Evolutionary conservation across 2,797 vertebrate genomes (phyloP), one percentile per base, ranked within the genome.

Genomic region (Microctenopoma lineatum): DNA sequence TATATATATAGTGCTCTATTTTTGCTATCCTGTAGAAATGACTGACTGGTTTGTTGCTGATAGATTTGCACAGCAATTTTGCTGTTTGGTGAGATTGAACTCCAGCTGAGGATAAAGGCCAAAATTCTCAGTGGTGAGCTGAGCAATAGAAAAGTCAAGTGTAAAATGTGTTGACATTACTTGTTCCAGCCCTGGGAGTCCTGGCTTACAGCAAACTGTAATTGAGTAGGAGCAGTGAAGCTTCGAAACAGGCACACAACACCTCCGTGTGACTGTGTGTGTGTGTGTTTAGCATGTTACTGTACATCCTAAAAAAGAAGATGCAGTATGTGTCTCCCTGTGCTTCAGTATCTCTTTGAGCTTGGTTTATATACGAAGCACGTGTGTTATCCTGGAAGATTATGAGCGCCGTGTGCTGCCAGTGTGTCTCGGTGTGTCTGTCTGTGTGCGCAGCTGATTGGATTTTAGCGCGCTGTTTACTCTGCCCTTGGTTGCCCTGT

Each of bases 151-250:
- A 85, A 79, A 87, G 84, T 85, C 58, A 50, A 84, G 77, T 79
- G 73, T 67, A 80, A 78, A 88, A 83, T 70, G 75, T 79, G 86
- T 88, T 85, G 84, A 83, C 77, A 70, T 88, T 88, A 84, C 64
- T 73, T 38, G 73, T 82, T 77, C 63, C 53, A 14, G 82, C 77
- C 71, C 54, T 25, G 79, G 77, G 85, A 88, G 72, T 58, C 59
- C 64, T 61, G 52, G 66, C 84, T 77, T 46, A 67, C 79, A 75
- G 80, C 85, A 66, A 73, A 65, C 79, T 85, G 83, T 85, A 83
- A 87, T 72, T 59, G 86, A 89, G 83, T 77, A 69, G 70, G 86
- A 85, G 66, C 77, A 61, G 75, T 4, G 59, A 26, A 54, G 81
- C 78, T 75, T 55, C 75, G 69, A 51, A 61, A 48, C 56, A 50